Conservation (phyloP, 2,113 vertebrate genomes). For the Camarhynchus parvulus region DNA sequence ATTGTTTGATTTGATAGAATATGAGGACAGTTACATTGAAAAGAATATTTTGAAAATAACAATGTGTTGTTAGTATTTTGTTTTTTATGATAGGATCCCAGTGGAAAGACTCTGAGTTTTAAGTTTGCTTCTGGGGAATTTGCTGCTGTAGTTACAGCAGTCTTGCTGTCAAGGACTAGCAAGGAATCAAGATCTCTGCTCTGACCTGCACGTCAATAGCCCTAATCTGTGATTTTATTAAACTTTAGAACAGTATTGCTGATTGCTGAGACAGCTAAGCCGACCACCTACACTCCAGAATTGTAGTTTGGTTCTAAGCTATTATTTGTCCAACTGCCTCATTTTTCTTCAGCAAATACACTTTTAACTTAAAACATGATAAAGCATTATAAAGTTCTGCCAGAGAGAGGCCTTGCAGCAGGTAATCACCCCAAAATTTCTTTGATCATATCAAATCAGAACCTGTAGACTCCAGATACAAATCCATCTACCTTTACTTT, state of each 20-base stretch:
- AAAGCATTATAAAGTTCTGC: not conserved
- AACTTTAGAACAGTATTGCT: not conserved
- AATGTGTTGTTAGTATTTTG: not conserved
- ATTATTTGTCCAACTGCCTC: not conserved
- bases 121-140: not conserved
- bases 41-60: not conserved
- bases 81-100: not conserved
- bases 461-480: not conserved
- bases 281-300: accelerated
- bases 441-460: not conserved
- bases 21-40: not conserved
- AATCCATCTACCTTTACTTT: not conserved
- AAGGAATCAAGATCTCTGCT: not conserved
- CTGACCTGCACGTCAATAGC: not conserved
- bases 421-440: not conserved
- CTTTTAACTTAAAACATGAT: not conserved
- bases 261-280: slow-evolving; percentile 1
- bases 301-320: not conserved
- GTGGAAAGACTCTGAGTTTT: not conserved
- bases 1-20: not conserved
- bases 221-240: not conserved
- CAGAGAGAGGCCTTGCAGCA: not conserved
- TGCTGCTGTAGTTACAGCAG: not conserved
- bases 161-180: not conserved
- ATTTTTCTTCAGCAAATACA: not conserved